These are phyloP conservation scores for Bombus breviceps DNA, from an alignment of 1,140 invertebrate genomes.

Conservation along the genomic window DNA sequence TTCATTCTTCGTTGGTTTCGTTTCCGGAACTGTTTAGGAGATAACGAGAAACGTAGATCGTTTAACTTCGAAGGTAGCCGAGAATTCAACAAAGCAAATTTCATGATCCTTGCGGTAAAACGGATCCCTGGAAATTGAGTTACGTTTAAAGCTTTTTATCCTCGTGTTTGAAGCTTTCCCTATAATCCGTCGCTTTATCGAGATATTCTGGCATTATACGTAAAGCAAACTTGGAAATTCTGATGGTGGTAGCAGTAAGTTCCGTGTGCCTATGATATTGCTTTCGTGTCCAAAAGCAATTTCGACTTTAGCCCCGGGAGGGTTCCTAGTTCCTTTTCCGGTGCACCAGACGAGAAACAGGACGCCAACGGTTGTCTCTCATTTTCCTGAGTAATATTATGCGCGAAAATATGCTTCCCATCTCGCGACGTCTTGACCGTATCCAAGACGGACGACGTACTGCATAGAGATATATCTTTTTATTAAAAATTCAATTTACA, in stretches of 20 bases:
- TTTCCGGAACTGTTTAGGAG: no score
- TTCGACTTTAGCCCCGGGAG: conserved; percentile 22
- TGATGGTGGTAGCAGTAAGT: background rate
- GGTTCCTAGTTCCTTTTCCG: conserved; percentile 22
- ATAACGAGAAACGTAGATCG: background rate
- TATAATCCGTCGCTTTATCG: background rate
- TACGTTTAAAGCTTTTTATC: background rate
- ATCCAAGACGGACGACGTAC: no score
- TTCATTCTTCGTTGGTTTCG: no score
- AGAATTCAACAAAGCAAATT: background rate
- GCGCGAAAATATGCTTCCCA: background rate
- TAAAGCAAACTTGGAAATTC: conserved; percentile 20
- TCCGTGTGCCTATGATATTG: conserved; percentile 30
- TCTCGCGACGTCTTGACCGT: background rate
- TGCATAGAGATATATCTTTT: no score
- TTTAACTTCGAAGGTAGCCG: background rate
- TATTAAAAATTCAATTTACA: background rate
- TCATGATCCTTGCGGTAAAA: no score
- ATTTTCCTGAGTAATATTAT: background rate
- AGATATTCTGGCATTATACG: conserved; percentile 39
- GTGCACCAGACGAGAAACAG: conserved; percentile 13
- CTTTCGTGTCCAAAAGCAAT: conserved; percentile 45
- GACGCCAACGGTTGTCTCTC: background rate
- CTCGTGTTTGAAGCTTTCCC: background rate
- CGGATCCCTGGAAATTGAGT: background rate